Conservation (phyloP, 2,113 vertebrate genomes). For the Mesembrinibis cayennensis region DNA sequence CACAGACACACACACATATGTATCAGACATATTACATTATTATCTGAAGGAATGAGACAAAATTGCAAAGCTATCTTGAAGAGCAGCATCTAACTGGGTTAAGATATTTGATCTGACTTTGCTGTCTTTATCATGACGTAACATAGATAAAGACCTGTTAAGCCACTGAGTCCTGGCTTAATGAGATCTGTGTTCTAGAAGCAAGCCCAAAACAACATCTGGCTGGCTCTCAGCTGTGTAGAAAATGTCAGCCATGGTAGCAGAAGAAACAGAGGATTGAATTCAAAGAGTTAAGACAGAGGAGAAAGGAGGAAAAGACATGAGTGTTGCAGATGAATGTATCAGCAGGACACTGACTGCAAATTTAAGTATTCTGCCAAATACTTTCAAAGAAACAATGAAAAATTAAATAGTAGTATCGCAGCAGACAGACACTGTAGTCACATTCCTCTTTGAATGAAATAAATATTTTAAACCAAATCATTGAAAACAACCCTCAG, state of each 20-base stretch:
- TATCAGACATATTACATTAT: neutral
- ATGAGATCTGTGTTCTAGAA: neutral
- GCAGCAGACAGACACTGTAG: neutral
- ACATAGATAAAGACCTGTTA: neutral
- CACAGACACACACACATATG: rapidly evolving
- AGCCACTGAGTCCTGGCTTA: neutral
- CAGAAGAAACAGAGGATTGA: neutral
- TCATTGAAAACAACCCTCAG: neutral
- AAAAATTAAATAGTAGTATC: neutral
- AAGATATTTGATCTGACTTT: neutral
- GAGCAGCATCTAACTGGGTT: neutral
- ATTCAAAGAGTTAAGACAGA: neutral
- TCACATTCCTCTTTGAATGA: neutral
- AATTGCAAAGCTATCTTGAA: neutral
- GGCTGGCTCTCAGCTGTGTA: neutral
- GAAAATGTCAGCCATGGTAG: neutral
- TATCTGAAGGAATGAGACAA: neutral
- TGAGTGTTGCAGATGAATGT: neutral
- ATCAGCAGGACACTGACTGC: neutral
- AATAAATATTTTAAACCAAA: neutral
- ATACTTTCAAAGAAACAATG: neutral
- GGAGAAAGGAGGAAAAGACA: neutral
- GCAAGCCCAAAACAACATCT: neutral
- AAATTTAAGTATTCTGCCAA: neutral
- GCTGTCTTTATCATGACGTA: neutral